Base-by-base conservation (phyloP, 2,888 invertebrate genomes). In the Andrena flavipes region DNA sequence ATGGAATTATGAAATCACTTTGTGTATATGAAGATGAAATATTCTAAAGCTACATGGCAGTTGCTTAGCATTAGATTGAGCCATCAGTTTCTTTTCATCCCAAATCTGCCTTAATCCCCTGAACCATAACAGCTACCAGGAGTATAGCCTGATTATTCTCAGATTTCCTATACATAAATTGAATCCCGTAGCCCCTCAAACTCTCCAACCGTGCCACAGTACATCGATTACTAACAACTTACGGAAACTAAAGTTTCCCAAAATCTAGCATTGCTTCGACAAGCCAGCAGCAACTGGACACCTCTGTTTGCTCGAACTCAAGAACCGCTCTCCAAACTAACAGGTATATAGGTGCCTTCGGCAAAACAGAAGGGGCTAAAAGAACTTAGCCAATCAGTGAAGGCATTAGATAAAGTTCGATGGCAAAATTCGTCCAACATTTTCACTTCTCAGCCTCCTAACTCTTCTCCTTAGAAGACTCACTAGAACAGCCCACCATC, bases 41-140 rank as follows among this genome's bases (percentile, higher is more conserved):
- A 29, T 35, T 26, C n/a, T 8, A n/a, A 56, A 56, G 5, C 26
- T 69, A n/a, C 5, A 10, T 2, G 13, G 6, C 10, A 23, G 10
- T n/a, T n/a, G 20, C 42, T 29, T 20, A 59, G 30, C n/a, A n/a
- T 64, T 51, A 33, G 13, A 20, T 8, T 35, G 54, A 42, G 54
- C 23, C 64, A 64, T 29, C 64, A 42, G 23, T 59, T 59, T 51
- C 4, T 56, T 68, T n/a, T 16, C 35, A 42, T n/a, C 48, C 20
- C 1, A 20, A 20, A 48, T 0, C 1, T 42, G n/a, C 10, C 29
- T 42, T 0, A 4, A 7, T 69, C 23, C 1, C 35, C 72, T 30
- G 10, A 23, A 16, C 8, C 16, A 3, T 48, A 23, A 64, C 23
- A 35, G n/a, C n/a, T 10, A 20, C n/a, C 4, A 51, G 48, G 10